These are phyloP conservation scores for Salvator merianae DNA, from an alignment of 2,113 vertebrate genomes.

Conservation along the genomic window DNA sequence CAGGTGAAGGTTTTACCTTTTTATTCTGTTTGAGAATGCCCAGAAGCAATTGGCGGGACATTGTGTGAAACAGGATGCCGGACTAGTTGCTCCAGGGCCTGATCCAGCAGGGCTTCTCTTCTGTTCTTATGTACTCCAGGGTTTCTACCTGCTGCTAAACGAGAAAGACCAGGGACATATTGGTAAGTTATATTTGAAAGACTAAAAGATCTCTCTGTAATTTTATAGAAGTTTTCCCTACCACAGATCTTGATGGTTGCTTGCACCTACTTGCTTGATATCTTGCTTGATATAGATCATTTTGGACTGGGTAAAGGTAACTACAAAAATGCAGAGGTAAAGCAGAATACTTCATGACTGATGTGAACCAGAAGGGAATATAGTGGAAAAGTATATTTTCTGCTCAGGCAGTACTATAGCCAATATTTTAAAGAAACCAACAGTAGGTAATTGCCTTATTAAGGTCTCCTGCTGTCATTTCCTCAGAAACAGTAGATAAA, in stretches of 20 bases:
- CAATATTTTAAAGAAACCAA: slow-evolving; percentile 13
- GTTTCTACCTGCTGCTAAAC: neutral
- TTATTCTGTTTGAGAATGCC: too few relatives aligned
- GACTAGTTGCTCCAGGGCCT: too few relatives aligned
- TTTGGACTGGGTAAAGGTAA: neutral
- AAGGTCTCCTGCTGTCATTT: neutral
- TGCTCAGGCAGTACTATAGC: neutral
- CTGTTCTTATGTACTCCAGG: neutral
- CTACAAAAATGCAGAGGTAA: neutral
- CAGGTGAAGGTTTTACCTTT: too few relatives aligned
- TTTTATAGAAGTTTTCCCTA: neutral
- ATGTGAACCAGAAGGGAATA: neutral
- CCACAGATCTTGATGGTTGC: neutral
- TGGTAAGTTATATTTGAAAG: neutral
- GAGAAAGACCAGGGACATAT: neutral
- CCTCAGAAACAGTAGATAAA: neutral
- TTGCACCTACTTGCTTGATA: neutral
- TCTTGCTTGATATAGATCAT: neutral
- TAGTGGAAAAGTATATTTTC: neutral
- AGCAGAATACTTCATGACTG: neutral
- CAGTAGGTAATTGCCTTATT: slow-evolving; percentile 4
- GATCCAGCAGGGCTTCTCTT: neutral
- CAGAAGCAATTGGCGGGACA: too few relatives aligned
- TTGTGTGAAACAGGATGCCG: too few relatives aligned
- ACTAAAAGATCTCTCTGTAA: neutral